Conservation (phyloP, 2,113 vertebrate species). For the Oncorhynchus gorbuscha region DNA sequence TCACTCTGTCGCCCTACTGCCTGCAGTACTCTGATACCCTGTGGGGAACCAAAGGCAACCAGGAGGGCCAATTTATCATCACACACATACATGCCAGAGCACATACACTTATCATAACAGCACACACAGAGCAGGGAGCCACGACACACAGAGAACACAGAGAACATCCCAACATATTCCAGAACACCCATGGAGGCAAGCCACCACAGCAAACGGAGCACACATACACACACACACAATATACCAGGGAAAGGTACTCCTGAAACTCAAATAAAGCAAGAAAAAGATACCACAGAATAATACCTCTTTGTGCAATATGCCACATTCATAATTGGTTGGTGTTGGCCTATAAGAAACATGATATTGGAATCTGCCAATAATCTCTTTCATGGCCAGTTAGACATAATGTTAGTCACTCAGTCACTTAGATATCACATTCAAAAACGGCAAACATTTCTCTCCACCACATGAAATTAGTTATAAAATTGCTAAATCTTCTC, state of each 20-base stretch:
- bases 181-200: slow-evolving; percentile 9
- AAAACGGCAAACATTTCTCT: no score
- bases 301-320: not conserved
- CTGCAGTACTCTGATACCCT: not conserved
- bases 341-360: not conserved
- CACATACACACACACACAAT: not conserved
- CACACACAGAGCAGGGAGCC: not conserved
- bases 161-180: slow-evolving; percentile 4
- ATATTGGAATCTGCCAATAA: not conserved
- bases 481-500: no score
- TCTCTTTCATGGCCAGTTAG: not conserved
- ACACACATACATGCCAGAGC: not conserved
- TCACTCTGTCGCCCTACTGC: slow-evolving; percentile 1
- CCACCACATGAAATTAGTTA: no score
- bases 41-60: not conserved
- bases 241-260: no score
- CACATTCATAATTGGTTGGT: not conserved
- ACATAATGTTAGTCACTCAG: no score
- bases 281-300: not conserved
- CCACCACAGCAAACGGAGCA: not conserved
- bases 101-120: not conserved
- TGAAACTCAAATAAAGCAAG: no score
- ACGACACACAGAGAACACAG: slow-evolving; percentile 1
- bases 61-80: not conserved
- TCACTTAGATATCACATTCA: no score